Percentiles rank a stretch among this genome's conserved stretches.
phyloP scores from a whole-genome alignment of 2,888 invertebrate species.

The Mongoloraphidia duomilia region DNA sequence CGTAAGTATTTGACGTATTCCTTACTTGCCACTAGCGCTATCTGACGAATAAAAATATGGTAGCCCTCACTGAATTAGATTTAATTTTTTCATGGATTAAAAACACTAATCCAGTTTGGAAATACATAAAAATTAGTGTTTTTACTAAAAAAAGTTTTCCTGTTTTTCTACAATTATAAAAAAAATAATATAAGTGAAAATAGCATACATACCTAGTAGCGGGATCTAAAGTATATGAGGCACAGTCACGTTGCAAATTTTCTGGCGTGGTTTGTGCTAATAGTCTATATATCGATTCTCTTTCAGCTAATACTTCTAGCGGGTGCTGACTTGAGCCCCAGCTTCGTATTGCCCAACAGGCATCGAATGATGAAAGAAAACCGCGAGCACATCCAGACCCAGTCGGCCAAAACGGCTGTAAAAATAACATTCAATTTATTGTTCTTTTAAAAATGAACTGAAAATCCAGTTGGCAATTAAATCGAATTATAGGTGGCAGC shows the following conservation, averaged over 20 bases:
- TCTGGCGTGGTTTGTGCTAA: constrained; percentile 93
- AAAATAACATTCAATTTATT: background rate
- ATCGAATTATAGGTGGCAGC: too few relatives aligned
- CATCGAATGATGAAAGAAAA: constrained; percentile 89
- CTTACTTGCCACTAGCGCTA: too few relatives aligned
- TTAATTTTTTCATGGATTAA: too few relatives aligned
- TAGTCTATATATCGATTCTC: constrained; percentile 75
- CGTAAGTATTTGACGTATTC: too few relatives aligned
- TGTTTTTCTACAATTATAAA: too few relatives aligned
- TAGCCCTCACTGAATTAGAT: too few relatives aligned
- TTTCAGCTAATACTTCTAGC: constrained; percentile 77
- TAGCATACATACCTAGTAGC: constrained; percentile 45
- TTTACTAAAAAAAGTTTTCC: too few relatives aligned
- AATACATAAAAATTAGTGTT: too few relatives aligned
- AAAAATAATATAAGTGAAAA: constrained; percentile 17
- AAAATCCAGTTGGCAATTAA: too few relatives aligned
- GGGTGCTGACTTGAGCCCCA: constrained; percentile 63
- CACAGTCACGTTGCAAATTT: constrained; percentile 81
- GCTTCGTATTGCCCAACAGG: constrained; percentile 84
- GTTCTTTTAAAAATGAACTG: background rate
- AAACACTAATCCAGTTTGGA: too few relatives aligned
- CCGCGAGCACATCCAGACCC: constrained; percentile 97
- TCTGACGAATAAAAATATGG: too few relatives aligned
- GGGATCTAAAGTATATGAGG: constrained; percentile 75
- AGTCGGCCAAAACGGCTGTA: constrained; percentile 92